Evolutionary conservation across 1,140 invertebrate genomes (phyloP), one percentile per base, ranked within the genome.

Genomic region (Anoplophora glabripennis): DNA sequence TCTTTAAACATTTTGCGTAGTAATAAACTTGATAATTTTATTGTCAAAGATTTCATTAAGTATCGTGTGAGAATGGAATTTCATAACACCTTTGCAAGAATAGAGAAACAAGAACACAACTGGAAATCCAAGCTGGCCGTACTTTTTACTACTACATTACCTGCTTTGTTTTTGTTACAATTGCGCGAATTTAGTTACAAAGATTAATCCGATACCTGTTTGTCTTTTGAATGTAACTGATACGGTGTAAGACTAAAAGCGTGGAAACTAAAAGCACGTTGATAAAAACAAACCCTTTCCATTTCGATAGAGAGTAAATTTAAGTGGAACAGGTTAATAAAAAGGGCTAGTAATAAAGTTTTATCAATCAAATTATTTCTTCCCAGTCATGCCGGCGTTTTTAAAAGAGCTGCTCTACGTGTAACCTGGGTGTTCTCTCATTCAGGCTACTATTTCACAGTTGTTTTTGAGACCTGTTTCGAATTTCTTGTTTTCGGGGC

Each of bases 281-380:
- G 38, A 53, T 54, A 57, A 62, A 62, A 62, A 62, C 54, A 62
- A 62, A 62, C 60, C 60, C 60, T 57, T 62, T 57, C 55, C 54
- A 53, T 62, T 61, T 56, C 48, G 18, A 37, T 57, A 18, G 11
- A 53, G 21, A 34, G 21, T 38, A 53, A 61, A 61, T 57, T 61
- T 56, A 61, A 57, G 54, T 57, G 60, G 54, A 62, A 62, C 60
- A 46, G 40, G 57, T 53, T 45, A 41, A 46, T 47, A 64, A 64
- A 64, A 64, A 60, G 47, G 42, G 36, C 41, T 10, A 44, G 52
- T 63, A 55, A 66, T 66, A 54, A 66, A 66, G 64, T 66, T 66
- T 66, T 66, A 66, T 61, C 64, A 63, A 66, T 66, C 64, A 66
- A 63, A 66, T 66, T 66, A 66, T 63, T 63, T 63, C 52, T 36